Evolutionary conservation across 2,113 vertebrate genomes (phyloP).

Genomic region (Neomonachus schauinslandi): DNA sequence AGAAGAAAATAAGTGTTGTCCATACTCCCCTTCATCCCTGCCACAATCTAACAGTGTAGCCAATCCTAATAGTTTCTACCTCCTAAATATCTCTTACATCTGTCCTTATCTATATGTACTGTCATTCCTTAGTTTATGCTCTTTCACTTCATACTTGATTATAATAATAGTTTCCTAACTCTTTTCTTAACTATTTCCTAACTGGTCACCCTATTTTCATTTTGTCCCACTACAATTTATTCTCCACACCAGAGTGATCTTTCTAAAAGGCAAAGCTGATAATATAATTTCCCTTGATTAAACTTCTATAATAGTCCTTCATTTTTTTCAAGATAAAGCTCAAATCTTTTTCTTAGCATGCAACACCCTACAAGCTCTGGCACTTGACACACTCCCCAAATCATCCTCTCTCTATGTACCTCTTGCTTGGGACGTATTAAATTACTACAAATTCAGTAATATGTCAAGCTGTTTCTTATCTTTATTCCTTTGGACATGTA

Average conservation of each 20-base stretch:
- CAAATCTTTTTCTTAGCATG: neutral
- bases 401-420: neutral
- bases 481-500: neutral
- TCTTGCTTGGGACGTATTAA: neutral
- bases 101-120: neutral
- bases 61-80: neutral
- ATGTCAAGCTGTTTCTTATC: neutral
- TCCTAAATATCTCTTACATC: neutral
- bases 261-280: conserved; percentile 8
- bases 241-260: neutral
- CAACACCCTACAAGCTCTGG: neutral
- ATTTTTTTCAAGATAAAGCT: neutral
- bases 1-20: neutral
- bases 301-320: neutral
- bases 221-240: neutral
- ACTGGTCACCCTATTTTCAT: neutral
- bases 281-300: neutral
- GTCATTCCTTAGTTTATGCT: neutral
- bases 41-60: neutral
- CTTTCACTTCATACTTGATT: neutral
- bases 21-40: neutral
- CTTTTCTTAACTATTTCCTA: neutral
- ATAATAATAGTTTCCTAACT: neutral
- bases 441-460: neutral
- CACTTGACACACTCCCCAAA: neutral